phyloP scores from a whole-genome alignment of 2,113 vertebrate genomes.

The Limnothrissa miodon region DNA sequence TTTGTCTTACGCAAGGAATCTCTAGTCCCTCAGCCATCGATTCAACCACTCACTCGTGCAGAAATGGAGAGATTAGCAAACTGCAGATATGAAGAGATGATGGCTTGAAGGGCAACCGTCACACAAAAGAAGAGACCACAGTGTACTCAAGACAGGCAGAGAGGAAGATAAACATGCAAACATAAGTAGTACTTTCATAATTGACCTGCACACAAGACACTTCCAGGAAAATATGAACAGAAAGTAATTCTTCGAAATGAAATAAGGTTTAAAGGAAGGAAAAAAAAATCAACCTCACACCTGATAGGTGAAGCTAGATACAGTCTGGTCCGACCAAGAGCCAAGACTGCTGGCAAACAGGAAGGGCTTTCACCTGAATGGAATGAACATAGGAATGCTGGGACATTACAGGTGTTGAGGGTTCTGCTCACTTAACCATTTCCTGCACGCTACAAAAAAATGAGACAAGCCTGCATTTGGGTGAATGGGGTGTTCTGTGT shows the following conservation, averaged over 20 bases:
- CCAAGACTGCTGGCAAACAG: not conserved
- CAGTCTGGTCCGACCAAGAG: not conserved
- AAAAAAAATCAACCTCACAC: constrained; percentile 1
- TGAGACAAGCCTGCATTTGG: not conserved
- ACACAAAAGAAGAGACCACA: no score
- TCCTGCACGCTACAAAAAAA: constrained; percentile 51
- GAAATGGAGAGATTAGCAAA: no score
- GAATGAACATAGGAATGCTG: constrained; percentile 51
- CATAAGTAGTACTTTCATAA: not conserved
- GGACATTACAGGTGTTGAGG: constrained; percentile 57
- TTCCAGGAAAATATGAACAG: not conserved
- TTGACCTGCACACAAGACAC: not conserved
- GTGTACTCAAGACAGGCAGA: no score
- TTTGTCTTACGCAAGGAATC: no score
- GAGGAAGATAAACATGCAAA: not conserved
- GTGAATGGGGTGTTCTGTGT: not conserved
- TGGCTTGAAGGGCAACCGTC: no score
- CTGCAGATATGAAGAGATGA: no score
- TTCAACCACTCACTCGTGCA: no score
- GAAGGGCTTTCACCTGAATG: constrained; percentile 22
- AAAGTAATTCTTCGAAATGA: not conserved
- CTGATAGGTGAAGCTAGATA: not conserved
- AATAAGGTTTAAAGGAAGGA: not conserved
- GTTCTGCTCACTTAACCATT: constrained; percentile 64
- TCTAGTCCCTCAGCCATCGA: no score